Base-by-base conservation (phyloP, 2,888 invertebrate genomes). In the Palloptera scutellata region DNA sequence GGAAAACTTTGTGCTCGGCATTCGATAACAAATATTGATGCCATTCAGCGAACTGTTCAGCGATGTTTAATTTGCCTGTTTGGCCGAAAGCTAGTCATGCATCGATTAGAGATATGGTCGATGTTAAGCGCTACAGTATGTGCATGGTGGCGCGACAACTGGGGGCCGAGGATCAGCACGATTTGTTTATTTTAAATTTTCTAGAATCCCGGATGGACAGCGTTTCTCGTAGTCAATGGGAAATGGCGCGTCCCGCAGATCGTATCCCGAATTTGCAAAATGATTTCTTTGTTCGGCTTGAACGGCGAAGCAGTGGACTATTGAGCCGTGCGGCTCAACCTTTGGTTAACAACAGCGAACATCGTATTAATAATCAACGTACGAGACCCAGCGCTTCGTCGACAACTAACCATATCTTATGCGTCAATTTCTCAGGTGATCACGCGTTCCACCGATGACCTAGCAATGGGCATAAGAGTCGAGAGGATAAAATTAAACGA, bases 201-300 rank as follows among this genome's bases (percentile, higher is more conserved):
- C n/a, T n/a, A n/a, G n/a, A n/a, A n/a, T n/a, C n/a, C n/a, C 61
- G 66, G 1, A 20, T 66, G 8, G 66, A 66, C 42, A 61, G 61
- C 41, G 42, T 48, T 15, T 17, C 10, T 66, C 66, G 41, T 55
- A 61, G 61, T 19, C 57, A 61, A 51, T 66, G 60, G 60, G 65
- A 60, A 54, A 65, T 65, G 57, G 61, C 57, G 19, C 60, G 61
- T 12, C 66, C 66, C 8, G 61, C 51, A 48, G 61, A 61, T 10
- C 61, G 61, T 41, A 66, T 55, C 15, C 66, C 61, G 5, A 43
- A 43, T 48, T 45, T 66, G 55, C 61, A 66, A 43, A 60, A 52
- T 0, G 53, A 59, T 43, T 65, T 65, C 30, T 42, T 58, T 65
- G 10, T 53, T 8, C 59, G 60, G 60, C 60, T 65, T 30, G 64